Evolutionary conservation across 2,113 vertebrate genomes (phyloP).

Genomic region (Ictalurus punctatus): DNA sequence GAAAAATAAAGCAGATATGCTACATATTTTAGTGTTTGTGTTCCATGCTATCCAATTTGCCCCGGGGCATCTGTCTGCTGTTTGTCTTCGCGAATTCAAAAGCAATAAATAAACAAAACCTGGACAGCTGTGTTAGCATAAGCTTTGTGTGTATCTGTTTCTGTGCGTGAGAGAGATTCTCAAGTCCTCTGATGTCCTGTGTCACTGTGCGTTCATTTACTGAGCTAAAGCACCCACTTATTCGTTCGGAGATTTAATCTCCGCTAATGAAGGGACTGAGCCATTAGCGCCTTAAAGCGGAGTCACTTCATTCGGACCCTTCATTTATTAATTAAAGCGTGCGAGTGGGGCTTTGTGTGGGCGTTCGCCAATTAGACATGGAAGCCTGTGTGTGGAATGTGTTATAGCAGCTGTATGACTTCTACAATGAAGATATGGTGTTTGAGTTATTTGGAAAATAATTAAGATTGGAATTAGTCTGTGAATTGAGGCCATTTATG

Average conservation of each 20-base stretch:
- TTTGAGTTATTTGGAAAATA: too few species aligned
- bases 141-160: neutral
- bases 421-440: neutral
- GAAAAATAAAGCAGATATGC: neutral
- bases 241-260: constrained; percentile 58
- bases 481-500: neutral
- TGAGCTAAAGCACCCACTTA: constrained; percentile 45
- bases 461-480: neutral
- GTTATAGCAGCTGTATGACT: neutral
- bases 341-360: constrained; percentile 6
- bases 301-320: constrained; percentile 28
- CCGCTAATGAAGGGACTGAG: constrained; percentile 50
- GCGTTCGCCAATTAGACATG: constrained; percentile 13
- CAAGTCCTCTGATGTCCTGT: constrained; percentile 18
- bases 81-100: neutral
- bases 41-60: neutral
- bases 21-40: constrained; percentile 10
- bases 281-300: constrained; percentile 53
- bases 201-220: constrained; percentile 51
- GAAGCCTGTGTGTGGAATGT: constrained; percentile 4
- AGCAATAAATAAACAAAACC: neutral
- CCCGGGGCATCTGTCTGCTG: neutral
- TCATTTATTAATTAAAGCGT: constrained; percentile 41
- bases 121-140: neutral
- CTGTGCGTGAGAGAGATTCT: neutral